Evolutionary conservation across 2,113 vertebrate genomes (phyloP), one percentile per base, ranked within the genome.

Genomic region (Puffinus mauretanicus): DNA sequence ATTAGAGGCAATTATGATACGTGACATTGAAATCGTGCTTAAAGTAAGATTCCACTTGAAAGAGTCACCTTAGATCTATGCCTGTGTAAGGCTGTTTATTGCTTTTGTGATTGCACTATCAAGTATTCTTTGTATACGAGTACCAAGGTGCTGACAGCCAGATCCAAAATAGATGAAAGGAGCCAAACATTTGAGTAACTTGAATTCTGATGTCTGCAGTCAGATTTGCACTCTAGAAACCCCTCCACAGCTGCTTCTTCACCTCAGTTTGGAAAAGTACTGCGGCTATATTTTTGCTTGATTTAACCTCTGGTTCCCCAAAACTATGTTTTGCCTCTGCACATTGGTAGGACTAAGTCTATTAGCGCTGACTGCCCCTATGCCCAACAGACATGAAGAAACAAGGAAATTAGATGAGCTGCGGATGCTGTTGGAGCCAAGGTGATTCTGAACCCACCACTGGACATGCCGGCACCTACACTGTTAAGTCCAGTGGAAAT

Each of bases 1-100:
- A 96, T 95, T 97, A 96, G 96, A 94, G 84, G 94, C 88, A 95
- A 96, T 97, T 96, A 95, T 60, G 88, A 93, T 95, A 94, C 1
- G 3, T 96, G 92, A 95, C 92, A 94, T 57, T 93, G 90, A 92
- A 96, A 90, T 86, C 0, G 0, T 6, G 4, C 66, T 75, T 96
- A 78, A 95, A 90, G 92, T 51, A 83, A 90, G 92, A 75, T 84
- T 90, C 64, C 44, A 64, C 76, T 90, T 67, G 64, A 90, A 96
- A 76, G 47, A 96, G 86, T 94, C 90, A 96, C 83, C 88, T 95
- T 82, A 93, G 76, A 93, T 75, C 47, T 86, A 86, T 38, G 64
- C 75, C 69, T 92, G 86, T 86, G 64, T 88, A 75, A 88, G 80
- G 86, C 65, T 92, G 80, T 92, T 96, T 86, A 96, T 86, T 93